Evolutionary conservation across 1,140 invertebrate genomes (phyloP).

Genomic region (Drosophila watanabei): DNA sequence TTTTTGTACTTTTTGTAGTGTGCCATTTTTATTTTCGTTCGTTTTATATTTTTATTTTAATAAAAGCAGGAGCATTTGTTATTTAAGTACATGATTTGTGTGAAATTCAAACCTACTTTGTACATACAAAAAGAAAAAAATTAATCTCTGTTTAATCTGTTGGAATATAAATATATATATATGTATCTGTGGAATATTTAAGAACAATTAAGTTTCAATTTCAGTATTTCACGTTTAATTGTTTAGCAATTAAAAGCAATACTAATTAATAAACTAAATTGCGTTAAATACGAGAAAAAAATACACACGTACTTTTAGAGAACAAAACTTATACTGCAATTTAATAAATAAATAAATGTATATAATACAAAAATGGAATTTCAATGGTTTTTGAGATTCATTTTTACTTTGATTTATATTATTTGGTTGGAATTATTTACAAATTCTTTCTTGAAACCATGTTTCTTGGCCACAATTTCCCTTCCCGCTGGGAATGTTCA

Average conservation of each 20-base stretch:
- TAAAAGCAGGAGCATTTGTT: slow-evolving; percentile 20
- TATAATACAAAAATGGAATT: slow-evolving; percentile 57
- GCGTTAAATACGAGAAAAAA: slow-evolving; percentile 35
- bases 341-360: slow-evolving; percentile 68
- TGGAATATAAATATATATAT: slow-evolving; percentile 8
- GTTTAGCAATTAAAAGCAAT: slow-evolving; percentile 68
- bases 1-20: slow-evolving; percentile 56
- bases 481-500: neutral
- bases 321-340: slow-evolving; percentile 61
- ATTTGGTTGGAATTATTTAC: neutral
- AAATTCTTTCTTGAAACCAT: slow-evolving; percentile 1
- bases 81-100: slow-evolving; percentile 18
- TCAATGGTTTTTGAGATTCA: neutral
- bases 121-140: slow-evolving; percentile 46
- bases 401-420: neutral
- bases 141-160: slow-evolving; percentile 19
- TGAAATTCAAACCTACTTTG: slow-evolving; percentile 46
- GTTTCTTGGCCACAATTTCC: neutral
- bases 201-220: slow-evolving; percentile 51
- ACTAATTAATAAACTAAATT: slow-evolving; percentile 36
- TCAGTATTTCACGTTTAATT: slow-evolving; percentile 59
- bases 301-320: slow-evolving; percentile 46
- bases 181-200: slow-evolving; percentile 24
- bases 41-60: slow-evolving; percentile 22
- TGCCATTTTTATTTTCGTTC: slow-evolving; percentile 60